Conservation (phyloP, 2,888 invertebrate genomes). For the Phaonia tiefii region DNA sequence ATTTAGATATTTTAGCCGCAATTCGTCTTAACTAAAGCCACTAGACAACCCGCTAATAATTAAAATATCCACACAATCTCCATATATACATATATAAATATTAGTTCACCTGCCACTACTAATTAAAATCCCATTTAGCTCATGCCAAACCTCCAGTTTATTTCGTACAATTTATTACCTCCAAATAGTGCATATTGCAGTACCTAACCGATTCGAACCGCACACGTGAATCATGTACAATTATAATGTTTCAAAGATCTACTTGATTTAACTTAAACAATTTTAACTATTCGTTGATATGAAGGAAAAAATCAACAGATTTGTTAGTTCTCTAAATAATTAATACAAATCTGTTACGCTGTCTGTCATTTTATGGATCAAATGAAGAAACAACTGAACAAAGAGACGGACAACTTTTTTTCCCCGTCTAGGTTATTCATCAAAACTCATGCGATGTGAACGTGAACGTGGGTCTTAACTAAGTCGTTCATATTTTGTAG, state of each 20-base stretch:
- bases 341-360: slow-evolving; percentile 48
- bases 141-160: slow-evolving; percentile 7
- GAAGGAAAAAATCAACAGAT: slow-evolving; percentile 35
- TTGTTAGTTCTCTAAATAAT: slow-evolving; percentile 38
- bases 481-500: slow-evolving; percentile 4
- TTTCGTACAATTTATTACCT: slow-evolving; percentile 40
- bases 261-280: neutral
- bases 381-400: no score
- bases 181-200: slow-evolving; percentile 12
- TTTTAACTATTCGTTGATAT: no score
- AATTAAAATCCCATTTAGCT: slow-evolving; percentile 50
- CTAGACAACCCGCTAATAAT: no score
- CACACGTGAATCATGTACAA: slow-evolving; percentile 7
- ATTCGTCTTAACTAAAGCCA: no score
- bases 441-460: slow-evolving; percentile 11
- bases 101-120: slow-evolving; percentile 17
- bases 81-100: no score
- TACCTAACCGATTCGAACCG: neutral
- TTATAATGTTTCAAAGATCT: slow-evolving; percentile 18
- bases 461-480: slow-evolving; percentile 17
- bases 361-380: slow-evolving; percentile 9
- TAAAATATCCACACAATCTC: slow-evolving; percentile 14
- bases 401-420: no score
- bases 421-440: slow-evolving; percentile 9
- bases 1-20: no score